phyloP scores from a whole-genome alignment of 2,113 vertebrate genomes.

The Tenrec ecaudatus region DNA sequence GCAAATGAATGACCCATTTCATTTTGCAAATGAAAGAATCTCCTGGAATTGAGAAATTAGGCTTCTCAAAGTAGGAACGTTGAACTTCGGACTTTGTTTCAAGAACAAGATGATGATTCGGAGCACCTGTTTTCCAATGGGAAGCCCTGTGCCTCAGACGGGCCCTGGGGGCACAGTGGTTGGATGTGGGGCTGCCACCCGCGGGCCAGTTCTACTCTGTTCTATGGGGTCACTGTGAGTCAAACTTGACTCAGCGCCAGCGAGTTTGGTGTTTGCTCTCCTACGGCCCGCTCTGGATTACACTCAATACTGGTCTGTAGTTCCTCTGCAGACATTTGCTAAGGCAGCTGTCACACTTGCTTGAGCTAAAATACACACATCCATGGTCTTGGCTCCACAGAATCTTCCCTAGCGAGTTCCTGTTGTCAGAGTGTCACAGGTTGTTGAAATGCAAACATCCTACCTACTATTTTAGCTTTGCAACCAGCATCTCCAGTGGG shows the following conservation, averaged over 20 bases:
- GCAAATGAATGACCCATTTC: conserved; percentile 14
- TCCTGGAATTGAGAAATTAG: not conserved
- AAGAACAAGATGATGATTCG: not conserved
- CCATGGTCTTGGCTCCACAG: not conserved
- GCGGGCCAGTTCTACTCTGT: too few species aligned
- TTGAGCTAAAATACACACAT: conserved; percentile 53
- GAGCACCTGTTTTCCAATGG: not conserved
- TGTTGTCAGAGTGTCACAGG: conserved; percentile 69
- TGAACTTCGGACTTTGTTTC: not conserved
- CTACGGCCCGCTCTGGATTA: not conserved
- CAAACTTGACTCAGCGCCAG: too few species aligned
- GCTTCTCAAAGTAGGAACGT: not conserved
- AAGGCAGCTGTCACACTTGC: not conserved
- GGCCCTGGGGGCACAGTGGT: too few species aligned
- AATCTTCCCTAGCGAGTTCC: conserved; percentile 9
- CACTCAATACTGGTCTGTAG: not conserved
- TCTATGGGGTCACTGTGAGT: too few species aligned
- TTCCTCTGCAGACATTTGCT: not conserved
- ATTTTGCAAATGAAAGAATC: not conserved
- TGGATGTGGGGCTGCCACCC: too few species aligned
- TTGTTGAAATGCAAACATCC: conserved; percentile 69
- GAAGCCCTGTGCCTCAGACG: too few species aligned
- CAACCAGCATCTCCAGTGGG: conserved; percentile 30
- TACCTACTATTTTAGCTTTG: conserved; percentile 67
- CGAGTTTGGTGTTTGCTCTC: too few species aligned